These are phyloP conservation scores for Gastrophysa polygoni DNA, from an alignment of 2,888 invertebrate species.

Conservation along the genomic window DNA sequence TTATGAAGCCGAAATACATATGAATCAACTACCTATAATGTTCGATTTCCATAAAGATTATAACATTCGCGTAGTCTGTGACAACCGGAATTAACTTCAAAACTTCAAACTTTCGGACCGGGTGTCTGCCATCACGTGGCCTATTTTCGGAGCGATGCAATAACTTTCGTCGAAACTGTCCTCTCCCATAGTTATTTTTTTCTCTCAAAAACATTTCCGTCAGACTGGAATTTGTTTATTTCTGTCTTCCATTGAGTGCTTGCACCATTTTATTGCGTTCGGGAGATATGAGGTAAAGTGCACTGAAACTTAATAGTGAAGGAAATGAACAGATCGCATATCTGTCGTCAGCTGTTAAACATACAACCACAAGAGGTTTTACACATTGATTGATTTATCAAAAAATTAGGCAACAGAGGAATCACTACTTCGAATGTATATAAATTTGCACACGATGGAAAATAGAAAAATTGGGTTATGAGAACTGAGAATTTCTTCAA, in stretches of 20 bases:
- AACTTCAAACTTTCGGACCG: background rate
- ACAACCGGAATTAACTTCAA: background rate
- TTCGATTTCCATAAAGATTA: no score
- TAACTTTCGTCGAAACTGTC: background rate
- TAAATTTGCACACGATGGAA: no score
- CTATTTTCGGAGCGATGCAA: slow-evolving; percentile 9
- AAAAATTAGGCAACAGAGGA: no score
- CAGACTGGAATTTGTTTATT: background rate
- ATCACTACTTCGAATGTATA: no score
- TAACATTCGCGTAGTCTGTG: background rate
- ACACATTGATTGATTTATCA: no score
- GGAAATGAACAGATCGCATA: no score
- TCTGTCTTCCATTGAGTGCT: background rate
- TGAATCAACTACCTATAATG: no score
- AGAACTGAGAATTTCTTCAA: no score
- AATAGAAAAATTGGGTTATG: no score
- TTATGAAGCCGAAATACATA: no score
- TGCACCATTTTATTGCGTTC: background rate
- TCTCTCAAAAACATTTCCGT: background rate
- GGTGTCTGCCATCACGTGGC: slow-evolving; percentile 8
- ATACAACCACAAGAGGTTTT: no score
- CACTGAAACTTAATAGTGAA: background rate
- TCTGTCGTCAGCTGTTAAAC: no score
- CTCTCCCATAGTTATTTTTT: background rate
- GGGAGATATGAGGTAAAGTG: background rate